Base-by-base conservation (phyloP, 2,113 vertebrate species). In the Phylloscopus whistleri region DNA sequence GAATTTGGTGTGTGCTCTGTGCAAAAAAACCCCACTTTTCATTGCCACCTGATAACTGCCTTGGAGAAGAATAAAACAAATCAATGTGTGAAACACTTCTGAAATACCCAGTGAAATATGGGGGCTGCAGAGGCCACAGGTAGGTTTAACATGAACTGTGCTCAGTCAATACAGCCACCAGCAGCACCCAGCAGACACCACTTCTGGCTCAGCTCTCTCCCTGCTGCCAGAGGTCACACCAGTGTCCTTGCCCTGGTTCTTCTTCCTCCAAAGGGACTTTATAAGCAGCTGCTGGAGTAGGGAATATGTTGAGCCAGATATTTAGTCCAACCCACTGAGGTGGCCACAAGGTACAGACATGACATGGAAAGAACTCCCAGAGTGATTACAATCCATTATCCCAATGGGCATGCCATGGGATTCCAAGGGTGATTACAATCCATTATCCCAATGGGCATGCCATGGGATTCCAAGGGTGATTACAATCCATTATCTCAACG, bases 381-480 rank as follows among this genome's bases (percentile, higher is more conserved):
- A 51, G 44, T n/a, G 26, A 1, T 30, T 16, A 30, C 37, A 70
- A 15, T 17, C 7, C 64, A 14, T 37, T 39, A 68, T 6, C 27
- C 10, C n/a, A 39, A 26, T 16, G 5, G 33, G 16, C 12, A 37
- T 2, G 13, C 7, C 14, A 69, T 6, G 9, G 1, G 6, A 44
- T 8, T 11, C 19, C 19, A 3, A 30, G 1, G 35, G 16, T 16
- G 16, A 4, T 16, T 21, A 3, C 21, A 72, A 46, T 6, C 0
- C 27, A 2, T 55, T 10, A 52, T 2, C 13, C 2, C 6, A 11
- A 21, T 8, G 19, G 18, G 14, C 18, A 58, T 14, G 43, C 1
- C 1, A 49, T 3, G 7, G 0, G 0, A 56, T 5, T 31, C n/a
- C n/a, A 4, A 9, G 7, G 19, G 33, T 4, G 9, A 0, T 30